Evolutionary conservation across 2,113 vertebrate genomes (phyloP).

Genomic region (Ploceus nigricollis): DNA sequence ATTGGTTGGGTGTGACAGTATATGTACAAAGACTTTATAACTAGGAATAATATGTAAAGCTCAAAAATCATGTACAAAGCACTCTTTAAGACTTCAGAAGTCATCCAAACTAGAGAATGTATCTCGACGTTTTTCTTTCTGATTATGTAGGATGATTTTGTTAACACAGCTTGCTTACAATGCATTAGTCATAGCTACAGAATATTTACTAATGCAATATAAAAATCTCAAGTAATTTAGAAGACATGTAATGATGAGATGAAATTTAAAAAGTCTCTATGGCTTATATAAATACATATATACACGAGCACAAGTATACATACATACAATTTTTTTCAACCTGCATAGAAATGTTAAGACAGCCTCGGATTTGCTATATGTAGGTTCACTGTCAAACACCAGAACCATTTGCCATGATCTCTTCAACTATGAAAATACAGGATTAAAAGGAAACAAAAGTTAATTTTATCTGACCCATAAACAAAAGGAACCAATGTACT

Average conservation of each 20-base stretch:
- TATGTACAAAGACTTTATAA: slow-evolving; percentile 7
- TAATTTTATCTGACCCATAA: slow-evolving; percentile 88
- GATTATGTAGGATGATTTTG: background rate
- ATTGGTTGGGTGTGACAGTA: slow-evolving; percentile 1
- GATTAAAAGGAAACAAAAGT: slow-evolving; percentile 77
- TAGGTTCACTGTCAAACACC: slow-evolving; percentile 52
- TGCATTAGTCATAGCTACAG: slow-evolving; percentile 25
- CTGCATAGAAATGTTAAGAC: slow-evolving; percentile 32
- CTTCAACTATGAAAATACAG: slow-evolving; percentile 16
- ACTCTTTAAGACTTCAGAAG: slow-evolving; percentile 38
- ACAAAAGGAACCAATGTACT: slow-evolving; percentile 84
- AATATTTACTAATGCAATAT: slow-evolving; percentile 16
- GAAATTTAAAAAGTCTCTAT: background rate
- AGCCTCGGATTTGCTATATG: background rate
- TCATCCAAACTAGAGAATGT: slow-evolving; percentile 6
- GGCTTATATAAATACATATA: slow-evolving; percentile 7
- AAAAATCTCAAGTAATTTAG: slow-evolving; percentile 43
- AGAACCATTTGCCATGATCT: slow-evolving; percentile 34
- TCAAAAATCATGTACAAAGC: background rate
- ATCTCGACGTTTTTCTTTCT: slow-evolving; percentile 6
- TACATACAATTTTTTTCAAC: background rate
- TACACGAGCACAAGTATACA: background rate
- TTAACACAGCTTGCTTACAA: slow-evolving; percentile 1
- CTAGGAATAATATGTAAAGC: background rate
- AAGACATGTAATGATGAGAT: background rate